Evolutionary conservation across 1,140 invertebrate species (phyloP).

Genomic region (Eumaeus atala): DNA sequence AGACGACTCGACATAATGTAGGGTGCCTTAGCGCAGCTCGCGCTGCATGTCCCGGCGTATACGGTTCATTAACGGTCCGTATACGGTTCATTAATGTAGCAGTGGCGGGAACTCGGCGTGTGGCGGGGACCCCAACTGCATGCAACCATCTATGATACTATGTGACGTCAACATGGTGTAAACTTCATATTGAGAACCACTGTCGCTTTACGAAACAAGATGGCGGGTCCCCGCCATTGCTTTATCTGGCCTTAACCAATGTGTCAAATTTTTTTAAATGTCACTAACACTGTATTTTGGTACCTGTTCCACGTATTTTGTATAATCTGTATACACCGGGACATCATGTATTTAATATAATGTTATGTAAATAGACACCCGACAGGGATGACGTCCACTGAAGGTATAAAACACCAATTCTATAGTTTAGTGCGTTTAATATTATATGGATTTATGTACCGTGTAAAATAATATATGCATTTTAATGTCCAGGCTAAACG

Average conservation of each 20-base stretch:
- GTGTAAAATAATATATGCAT: constrained; percentile 7
- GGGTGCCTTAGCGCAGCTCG: constrained; percentile 20
- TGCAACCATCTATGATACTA: no score
- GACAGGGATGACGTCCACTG: constrained; percentile 12
- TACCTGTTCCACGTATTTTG: not conserved
- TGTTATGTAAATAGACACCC: constrained; percentile 9
- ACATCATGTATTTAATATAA: constrained; percentile 22
- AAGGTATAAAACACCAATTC: constrained; percentile 14
- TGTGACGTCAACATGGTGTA: no score
- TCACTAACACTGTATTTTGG: no score
- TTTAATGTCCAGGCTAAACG: constrained; percentile 11
- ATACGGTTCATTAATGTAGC: not conserved
- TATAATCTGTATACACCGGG: not conserved
- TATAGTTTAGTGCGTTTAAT: constrained; percentile 5
- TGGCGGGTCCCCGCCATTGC: no score
- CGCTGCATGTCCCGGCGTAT: not conserved
- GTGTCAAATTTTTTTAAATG: no score
- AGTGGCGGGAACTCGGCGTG: no score
- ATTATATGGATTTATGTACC: constrained; percentile 6
- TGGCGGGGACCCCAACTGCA: no score
- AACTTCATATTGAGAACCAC: no score
- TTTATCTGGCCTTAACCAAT: no score
- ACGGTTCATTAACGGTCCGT: not conserved
- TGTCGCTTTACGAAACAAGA: no score
- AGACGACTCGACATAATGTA: constrained; percentile 2